Conservation (phyloP, 2,113 vertebrate genomes). For the Clarias batrachus region DNA sequence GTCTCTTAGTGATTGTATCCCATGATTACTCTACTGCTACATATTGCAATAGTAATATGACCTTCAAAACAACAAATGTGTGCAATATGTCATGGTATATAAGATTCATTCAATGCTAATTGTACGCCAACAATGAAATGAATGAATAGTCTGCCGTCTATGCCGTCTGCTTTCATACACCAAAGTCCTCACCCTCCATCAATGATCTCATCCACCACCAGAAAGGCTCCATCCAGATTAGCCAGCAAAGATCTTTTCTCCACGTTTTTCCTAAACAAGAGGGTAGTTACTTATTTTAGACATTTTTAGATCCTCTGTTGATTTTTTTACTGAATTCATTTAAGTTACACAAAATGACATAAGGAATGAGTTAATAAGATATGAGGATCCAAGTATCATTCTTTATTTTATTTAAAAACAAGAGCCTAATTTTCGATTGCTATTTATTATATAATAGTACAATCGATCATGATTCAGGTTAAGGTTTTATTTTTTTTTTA, state of each 20-base stretch:
- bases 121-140: background rate
- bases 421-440: background rate
- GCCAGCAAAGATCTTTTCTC: constrained; percentile 80
- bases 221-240: constrained; percentile 81
- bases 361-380: background rate
- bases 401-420: background rate
- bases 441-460: background rate
- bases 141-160: background rate
- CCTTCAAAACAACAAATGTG: background rate
- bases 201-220: constrained; percentile 85
- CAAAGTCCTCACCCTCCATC: constrained; percentile 77
- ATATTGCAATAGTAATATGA: background rate
- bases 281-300: background rate
- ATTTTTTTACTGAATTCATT: background rate
- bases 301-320: background rate
- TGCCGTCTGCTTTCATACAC: background rate
- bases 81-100: background rate
- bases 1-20: background rate
- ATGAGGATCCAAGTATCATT: background rate
- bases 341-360: background rate
- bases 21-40: background rate
- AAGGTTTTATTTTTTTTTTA: background rate
- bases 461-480: background rate
- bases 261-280: constrained; percentile 76
- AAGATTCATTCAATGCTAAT: background rate